Conservation (phyloP, 1,140 invertebrate genomes). For the Drosophila mauritiana region DNA sequence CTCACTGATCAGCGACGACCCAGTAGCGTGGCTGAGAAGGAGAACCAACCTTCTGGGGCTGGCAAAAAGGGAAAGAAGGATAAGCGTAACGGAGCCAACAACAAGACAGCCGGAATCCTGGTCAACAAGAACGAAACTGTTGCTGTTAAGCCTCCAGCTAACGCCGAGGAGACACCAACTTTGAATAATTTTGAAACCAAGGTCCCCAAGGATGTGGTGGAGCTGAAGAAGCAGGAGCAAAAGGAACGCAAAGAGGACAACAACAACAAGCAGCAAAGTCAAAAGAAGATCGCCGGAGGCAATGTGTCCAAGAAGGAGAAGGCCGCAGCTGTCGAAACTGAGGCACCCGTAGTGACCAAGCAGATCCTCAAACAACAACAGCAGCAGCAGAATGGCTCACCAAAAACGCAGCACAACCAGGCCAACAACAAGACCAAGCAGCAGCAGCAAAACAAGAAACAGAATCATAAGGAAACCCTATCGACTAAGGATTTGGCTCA, state of each 20-base stretch:
- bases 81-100: slow-evolving; percentile 60
- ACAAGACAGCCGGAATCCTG: slow-evolving; percentile 85
- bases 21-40: slow-evolving; percentile 65
- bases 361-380: slow-evolving; percentile 83
- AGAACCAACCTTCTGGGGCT: slow-evolving; percentile 49
- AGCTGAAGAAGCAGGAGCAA: slow-evolving; percentile 85
- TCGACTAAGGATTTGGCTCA: slow-evolving; percentile 69
- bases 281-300: slow-evolving; percentile 80
- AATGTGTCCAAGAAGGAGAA: slow-evolving; percentile 81
- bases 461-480: slow-evolving; percentile 72
- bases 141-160: slow-evolving; percentile 76
- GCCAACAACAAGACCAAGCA: slow-evolving; percentile 65
- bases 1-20: slow-evolving; percentile 70
- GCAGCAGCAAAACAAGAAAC: slow-evolving; percentile 59
- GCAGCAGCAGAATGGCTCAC: slow-evolving; percentile 63
- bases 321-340: slow-evolving; percentile 36
- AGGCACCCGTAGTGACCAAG: slow-evolving; percentile 55
- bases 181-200: slow-evolving; percentile 91
- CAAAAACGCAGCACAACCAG: slow-evolving; percentile 72
- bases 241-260: slow-evolving; percentile 78
- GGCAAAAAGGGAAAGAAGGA: slow-evolving; percentile 85
- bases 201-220: slow-evolving; percentile 92
- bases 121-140: slow-evolving; percentile 88
- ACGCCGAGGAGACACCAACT: slow-evolving; percentile 65
- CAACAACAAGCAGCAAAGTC: slow-evolving; percentile 58